These are phyloP conservation scores for Pogonognathellus flavescens DNA, from an alignment of 1,140 invertebrate genomes.

Conservation along the genomic window DNA sequence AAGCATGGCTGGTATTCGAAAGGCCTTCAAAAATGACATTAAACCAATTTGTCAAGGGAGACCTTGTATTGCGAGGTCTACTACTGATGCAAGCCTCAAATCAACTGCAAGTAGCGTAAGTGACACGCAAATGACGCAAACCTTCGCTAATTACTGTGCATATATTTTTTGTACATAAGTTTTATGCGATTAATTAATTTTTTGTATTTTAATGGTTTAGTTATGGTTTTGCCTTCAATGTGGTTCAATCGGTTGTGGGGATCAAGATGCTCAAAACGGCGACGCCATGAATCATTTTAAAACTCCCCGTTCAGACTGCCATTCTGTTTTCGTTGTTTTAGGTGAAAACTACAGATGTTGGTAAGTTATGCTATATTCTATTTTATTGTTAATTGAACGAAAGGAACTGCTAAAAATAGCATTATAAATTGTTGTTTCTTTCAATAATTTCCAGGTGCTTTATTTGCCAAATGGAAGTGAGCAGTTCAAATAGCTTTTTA, in stretches of 20 bases:
- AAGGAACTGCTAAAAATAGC: not conserved
- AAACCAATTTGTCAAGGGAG: constrained; percentile 12
- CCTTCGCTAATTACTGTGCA: no score
- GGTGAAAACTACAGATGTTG: constrained; percentile 22
- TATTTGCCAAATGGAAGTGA: constrained; percentile 34
- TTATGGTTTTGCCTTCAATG: constrained; percentile 78
- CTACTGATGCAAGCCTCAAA: not conserved
- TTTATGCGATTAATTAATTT: not conserved
- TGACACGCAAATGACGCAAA: no score
- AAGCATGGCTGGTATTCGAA: constrained; percentile 54
- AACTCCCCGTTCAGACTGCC: constrained; percentile 81
- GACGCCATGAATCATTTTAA: constrained; percentile 85
- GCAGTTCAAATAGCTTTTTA: not conserved
- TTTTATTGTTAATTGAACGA: not conserved
- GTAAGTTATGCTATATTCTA: no score
- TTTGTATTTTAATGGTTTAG: constrained; percentile 6
- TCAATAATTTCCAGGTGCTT: constrained; percentile 53
- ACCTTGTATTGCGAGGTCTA: constrained; percentile 17
- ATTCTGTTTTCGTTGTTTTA: constrained; percentile 79
- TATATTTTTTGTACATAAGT: no score
- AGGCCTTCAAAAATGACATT: constrained; percentile 35
- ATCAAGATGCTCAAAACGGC: constrained; percentile 73
- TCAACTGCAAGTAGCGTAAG: constrained; percentile 2
- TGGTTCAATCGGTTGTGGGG: constrained; percentile 83
- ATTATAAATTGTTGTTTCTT: not conserved